These are phyloP conservation scores for Strix aluco DNA, from an alignment of 2,113 vertebrate genomes.

Conservation along the genomic window DNA sequence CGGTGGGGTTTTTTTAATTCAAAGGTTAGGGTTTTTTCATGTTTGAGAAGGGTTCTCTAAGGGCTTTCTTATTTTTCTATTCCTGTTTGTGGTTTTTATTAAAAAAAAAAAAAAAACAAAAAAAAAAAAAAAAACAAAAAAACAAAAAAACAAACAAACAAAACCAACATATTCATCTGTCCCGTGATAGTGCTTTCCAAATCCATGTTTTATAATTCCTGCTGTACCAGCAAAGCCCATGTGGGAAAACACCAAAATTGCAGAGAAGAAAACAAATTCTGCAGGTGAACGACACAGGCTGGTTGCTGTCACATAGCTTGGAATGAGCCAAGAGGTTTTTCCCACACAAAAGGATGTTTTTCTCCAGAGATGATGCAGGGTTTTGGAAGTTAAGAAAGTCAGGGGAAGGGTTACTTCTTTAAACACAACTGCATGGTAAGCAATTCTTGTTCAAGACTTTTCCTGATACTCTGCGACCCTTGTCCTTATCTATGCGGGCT, in stretches of 20 bases:
- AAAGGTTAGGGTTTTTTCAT: rapidly evolving
- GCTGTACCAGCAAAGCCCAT: not conserved
- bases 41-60: not conserved
- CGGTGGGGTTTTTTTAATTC: rapidly evolving
- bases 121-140: not conserved
- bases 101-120: no score
- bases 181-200: not conserved
- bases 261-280: not conserved
- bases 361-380: not conserved
- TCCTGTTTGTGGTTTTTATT: not conserved
- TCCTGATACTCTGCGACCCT: not conserved
- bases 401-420: not conserved
- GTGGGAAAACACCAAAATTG: not conserved
- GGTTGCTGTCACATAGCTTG: not conserved
- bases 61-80: not conserved
- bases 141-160: no score
- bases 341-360: not conserved
- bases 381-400: not conserved
- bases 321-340: not conserved
- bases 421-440: not conserved
- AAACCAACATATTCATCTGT: not conserved
- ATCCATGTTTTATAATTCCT: not conserved
- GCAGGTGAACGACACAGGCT: not conserved
- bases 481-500: not conserved
- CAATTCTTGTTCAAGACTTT: not conserved